Conservation (phyloP, 2,113 vertebrate species). For the Trichomycterus rosablanca region DNA sequence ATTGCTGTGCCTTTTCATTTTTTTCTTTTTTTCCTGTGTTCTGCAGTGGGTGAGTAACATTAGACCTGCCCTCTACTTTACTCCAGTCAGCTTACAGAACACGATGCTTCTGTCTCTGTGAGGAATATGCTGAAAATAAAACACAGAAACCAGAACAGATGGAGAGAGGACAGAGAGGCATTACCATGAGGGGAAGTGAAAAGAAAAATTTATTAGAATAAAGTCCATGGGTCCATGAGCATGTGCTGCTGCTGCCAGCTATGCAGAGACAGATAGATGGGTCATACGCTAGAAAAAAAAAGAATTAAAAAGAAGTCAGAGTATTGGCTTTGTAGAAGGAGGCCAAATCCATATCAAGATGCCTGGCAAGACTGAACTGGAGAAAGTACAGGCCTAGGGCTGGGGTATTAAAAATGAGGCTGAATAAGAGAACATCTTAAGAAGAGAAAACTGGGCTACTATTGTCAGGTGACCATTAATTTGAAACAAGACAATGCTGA, state of each 20-base stretch:
- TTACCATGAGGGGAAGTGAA: slow-evolving; percentile 19
- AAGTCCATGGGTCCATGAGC: slow-evolving; percentile 8
- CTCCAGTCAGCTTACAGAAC: neutral
- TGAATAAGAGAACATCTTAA: slow-evolving; percentile 4
- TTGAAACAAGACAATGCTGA: no score
- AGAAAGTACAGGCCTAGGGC: slow-evolving; percentile 12
- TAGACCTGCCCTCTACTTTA: neutral
- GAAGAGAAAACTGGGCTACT: no score
- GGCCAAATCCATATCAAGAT: slow-evolving; percentile 1
- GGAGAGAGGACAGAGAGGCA: slow-evolving; percentile 17
- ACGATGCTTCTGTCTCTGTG: slow-evolving; percentile 2
- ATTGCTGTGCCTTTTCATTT: slow-evolving; percentile 63
- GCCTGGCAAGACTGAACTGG: slow-evolving; percentile 7
- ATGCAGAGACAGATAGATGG: neutral
- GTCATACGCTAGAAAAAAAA: neutral
- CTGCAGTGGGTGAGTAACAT: neutral
- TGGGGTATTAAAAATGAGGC: neutral
- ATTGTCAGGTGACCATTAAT: no score
- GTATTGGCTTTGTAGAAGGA: neutral
- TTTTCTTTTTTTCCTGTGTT: slow-evolving; percentile 33
- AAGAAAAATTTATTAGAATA: slow-evolving; percentile 8
- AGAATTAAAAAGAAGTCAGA: neutral
- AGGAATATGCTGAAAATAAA: slow-evolving; percentile 11
- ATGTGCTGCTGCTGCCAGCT: slow-evolving; percentile 1
- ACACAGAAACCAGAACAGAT: slow-evolving; percentile 17